Percentiles rank a stretch among this genome's conserved stretches.
Evolutionary conservation across 92 coral and sea anemone species (phyloP).

Genomic region (Umimayanthus kanabou): DNA sequence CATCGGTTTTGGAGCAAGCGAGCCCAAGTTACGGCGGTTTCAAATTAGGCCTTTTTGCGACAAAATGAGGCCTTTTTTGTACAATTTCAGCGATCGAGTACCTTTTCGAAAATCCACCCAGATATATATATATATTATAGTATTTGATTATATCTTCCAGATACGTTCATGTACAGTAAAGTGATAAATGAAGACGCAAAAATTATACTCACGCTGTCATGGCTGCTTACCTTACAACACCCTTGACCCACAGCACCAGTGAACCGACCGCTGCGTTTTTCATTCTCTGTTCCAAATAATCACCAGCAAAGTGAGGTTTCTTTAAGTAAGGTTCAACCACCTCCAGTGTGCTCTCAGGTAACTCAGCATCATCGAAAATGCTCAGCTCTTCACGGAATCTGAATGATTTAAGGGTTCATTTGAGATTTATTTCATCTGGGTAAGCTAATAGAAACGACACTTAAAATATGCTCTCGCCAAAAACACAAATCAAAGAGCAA

Average conservation of each 20-base stretch:
- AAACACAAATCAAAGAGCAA: background rate
- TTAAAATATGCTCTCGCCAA: too few relatives aligned
- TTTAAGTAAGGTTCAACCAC: conserved; percentile 91
- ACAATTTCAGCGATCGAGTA: too few relatives aligned
- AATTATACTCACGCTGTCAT: background rate
- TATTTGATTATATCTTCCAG: too few relatives aligned
- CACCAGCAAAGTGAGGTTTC: conserved; percentile 89
- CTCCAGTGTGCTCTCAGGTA: conserved; percentile 87
- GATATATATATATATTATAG: too few relatives aligned
- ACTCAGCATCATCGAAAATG: conserved; percentile 83
- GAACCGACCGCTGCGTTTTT: conserved; percentile 93
- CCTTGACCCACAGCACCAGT: conserved; percentile 89
- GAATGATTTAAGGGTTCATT: conserved; percentile 1
- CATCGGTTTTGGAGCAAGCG: too few relatives aligned
- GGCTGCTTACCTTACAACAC: conserved; percentile 83
- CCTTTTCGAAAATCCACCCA: too few relatives aligned
- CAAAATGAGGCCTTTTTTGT: too few relatives aligned
- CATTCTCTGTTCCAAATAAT: conserved; percentile 78
- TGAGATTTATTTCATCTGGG: background rate
- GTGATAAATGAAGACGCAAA: too few relatives aligned
- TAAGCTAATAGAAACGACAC: background rate
- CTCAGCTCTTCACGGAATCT: conserved; percentile 94
- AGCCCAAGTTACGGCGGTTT: too few relatives aligned
- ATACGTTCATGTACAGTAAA: too few relatives aligned
- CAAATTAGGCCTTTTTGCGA: too few relatives aligned